Evolutionary conservation across 2,113 vertebrate species (phyloP).

Genomic region (Origma solitaria): DNA sequence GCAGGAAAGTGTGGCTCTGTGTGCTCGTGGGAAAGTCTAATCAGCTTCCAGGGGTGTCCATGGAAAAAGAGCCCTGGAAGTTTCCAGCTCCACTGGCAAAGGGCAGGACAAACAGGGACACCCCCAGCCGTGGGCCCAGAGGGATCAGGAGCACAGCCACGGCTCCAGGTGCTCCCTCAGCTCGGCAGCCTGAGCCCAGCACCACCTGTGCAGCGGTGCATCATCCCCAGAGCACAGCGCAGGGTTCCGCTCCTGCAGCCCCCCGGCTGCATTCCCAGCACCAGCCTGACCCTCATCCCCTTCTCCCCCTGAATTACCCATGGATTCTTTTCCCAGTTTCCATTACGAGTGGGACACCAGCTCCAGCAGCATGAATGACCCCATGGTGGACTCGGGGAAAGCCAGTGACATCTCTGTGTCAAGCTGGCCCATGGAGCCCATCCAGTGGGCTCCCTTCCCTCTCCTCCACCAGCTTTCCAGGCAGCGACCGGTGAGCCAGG

Average conservation of each 20-base stretch:
- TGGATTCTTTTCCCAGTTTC: constrained; percentile 60
- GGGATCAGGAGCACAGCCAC: neutral
- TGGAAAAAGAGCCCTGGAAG: neutral
- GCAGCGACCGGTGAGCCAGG: constrained; percentile 60
- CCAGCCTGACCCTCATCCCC: neutral
- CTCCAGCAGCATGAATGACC: constrained; percentile 79
- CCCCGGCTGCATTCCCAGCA: neutral
- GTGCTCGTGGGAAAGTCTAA: neutral
- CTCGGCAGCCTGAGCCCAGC: accelerated
- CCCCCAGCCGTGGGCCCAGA: accelerated
- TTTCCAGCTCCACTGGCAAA: neutral
- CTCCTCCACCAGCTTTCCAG: constrained; percentile 76
- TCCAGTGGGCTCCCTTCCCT: constrained; percentile 84
- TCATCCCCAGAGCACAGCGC: neutral
- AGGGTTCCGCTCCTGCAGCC: neutral
- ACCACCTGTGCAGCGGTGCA: neutral
- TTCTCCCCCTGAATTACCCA: accelerated
- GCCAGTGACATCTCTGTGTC: constrained; percentile 86
- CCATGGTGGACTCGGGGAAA: constrained; percentile 85
- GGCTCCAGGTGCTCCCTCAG: accelerated
- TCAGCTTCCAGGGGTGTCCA: neutral
- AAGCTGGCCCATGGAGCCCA: constrained; percentile 86
- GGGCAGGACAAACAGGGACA: accelerated
- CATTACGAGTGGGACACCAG: constrained; percentile 79
- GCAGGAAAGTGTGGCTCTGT: neutral